Base-by-base conservation (phyloP, 1,140 invertebrate genomes). In the Sitodiplosis mosellana region DNA sequence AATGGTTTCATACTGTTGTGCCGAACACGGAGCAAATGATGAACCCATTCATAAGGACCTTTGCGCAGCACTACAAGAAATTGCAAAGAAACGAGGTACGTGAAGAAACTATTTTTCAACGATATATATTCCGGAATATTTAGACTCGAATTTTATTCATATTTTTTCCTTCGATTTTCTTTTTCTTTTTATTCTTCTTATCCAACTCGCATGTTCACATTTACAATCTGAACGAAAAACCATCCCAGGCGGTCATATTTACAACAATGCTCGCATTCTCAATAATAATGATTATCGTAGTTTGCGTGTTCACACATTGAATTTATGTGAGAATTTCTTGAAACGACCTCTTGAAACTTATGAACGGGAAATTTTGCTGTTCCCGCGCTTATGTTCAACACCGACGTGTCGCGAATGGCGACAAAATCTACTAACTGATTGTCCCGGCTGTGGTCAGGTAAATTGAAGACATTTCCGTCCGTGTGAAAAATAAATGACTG, bases 311-410 rank as follows among this genome's bases (percentile, higher is more conserved):
- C 69, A 75, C 46, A 64, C 72, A 52, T 72, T 81, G 34, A 64
- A 70, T 0, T 67, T 72, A 2, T 68, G 76, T 43, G 73, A 79
- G 53, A 66, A 70, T 40, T 61, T 65, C 2, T 56, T 81, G 3
- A 70, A 71, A 36, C 68, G 79, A 33, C 55, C 59, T 6, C 53
- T 83, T 19, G 62, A 72, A 11, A 66, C 76, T 0, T 80, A 74
- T 64, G 80, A 83, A 54, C 72, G 71, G 46, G 81, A 83, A 53
- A 70, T 77, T 0, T 56, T 83, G 4, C 59, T 82, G 2, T 83
- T 80, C 54, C 77, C 79, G 0, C 65, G 72, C 19, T 62, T 77
- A 2, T 83, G 80, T 54, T 56, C 60, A 4, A 59, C 67, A 38
- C 51, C 56, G 1, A 55, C 52, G 14, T 76, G 75, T 46, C 61